Base-by-base conservation (phyloP, 2,113 vertebrate genomes). In the Calypte anna region DNA sequence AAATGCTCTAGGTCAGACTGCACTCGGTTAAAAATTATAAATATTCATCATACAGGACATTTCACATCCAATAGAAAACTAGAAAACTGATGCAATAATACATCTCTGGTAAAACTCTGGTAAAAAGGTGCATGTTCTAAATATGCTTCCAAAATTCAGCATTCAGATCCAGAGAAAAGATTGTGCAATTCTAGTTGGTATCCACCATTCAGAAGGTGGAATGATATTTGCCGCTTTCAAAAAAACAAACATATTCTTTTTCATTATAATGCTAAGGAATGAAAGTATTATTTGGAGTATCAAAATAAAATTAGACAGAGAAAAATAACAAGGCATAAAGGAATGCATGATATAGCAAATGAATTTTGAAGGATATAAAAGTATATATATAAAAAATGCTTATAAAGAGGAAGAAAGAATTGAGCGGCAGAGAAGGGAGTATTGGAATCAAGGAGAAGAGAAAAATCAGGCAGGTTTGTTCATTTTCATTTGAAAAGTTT, bases 171-270 rank as follows among this genome's bases (percentile, higher is more conserved):
- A 66, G 50, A 63, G 55, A 62, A 80, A 84, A 90, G 25, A 15
- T 14, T 59, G 13, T 62, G 12, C 36, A 31, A 68, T 68, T 93
- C 79, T 67, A 77, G 38, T 15, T 69, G 43, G 18, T 91, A 57
- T 76, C 48, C 21, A 40, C 36, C n/a, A 46, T 50, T 82, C 67
- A 80, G 79, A 69, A 91, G 63, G 40, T 50, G 48, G 43, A 22
- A 92, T 64, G 66, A 67, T 73, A 46, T 73, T 89, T 64, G 58
- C 51, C 86, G 10, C 48, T 77, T 94, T 95, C n/a, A 82, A 69
- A 51, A 20, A 54, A 54, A 11, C 2, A 58, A 81, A 68, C 24
- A 14, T 33, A 68, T 44, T 92, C 92, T 82, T 4, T 46, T 69
- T 88, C 31, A 18, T 40, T 62, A 19, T n/a, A 59, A 87, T 63